Evolutionary conservation across 2,888 invertebrate genomes (phyloP), one percentile per base, ranked within the genome.

Genomic region (Petrophora chlorosata): DNA sequence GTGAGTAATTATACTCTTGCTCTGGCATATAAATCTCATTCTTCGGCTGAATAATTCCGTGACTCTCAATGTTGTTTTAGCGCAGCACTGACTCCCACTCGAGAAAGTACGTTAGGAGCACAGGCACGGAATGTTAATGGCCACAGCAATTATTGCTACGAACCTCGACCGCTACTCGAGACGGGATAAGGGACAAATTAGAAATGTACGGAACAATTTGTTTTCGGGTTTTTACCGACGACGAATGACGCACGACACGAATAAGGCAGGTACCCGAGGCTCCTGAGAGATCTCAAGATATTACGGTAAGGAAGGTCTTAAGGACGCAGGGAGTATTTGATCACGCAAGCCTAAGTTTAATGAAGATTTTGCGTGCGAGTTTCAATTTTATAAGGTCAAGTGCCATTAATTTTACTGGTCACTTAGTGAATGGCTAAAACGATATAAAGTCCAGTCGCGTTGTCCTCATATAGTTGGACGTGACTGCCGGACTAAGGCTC

Each of bases 71-170:
- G 61, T 65, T 59, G 63, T 67, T 70, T 61, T 67, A 61, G 65
- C 62, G 53, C 52, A 63, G 67, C 61, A 54, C 59, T 65, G 63
- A 41, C 38, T 38, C 73, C 74, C 73, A 80, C 71, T 74, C 65
- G 69, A 76, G 77, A 82, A 80, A 78, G 77, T 76, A 70, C 66
- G 67, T 73, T 67, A 74, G 69, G 56, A 65, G 70, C 72, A 69
- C 59, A 60, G 53, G 57, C 56, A 28, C 52, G 76, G 82, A 82
- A 84, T 84, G 75, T 82, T 83, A 83, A 85, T 82, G 76, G 74
- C 61, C 63, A 29, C 29, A 78, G 74, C 74, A 81, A 83, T 82
- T 80, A 79, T 78, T 75, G 67, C 60, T 70, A 71, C 49, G 64
- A 67, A 63, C 56, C 65, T 70, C 67, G 65, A 63, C 70, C 63